A percentile compares a stretch with the other conserved stretches of the same genome.
Evolutionary conservation across 2,113 vertebrate species (phyloP).

Genomic region (Notarius lentiginosus): DNA sequence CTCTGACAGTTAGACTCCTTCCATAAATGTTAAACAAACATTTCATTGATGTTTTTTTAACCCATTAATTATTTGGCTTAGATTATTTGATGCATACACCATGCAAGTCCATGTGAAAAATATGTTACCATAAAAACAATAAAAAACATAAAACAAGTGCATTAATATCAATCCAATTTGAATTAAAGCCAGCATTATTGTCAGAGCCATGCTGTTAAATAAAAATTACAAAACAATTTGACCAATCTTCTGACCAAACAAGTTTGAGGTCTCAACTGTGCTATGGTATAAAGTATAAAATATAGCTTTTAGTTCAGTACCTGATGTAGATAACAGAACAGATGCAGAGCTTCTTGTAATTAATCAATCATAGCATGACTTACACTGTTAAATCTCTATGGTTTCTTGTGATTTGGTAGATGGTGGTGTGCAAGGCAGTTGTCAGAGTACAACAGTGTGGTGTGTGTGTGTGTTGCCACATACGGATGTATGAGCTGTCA

Average conservation of each 20-base stretch:
- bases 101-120: not conserved
- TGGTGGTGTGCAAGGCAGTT: not conserved
- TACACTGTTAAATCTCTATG: conserved; percentile 32
- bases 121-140: not conserved
- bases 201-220: too few relatives aligned
- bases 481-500: conserved; percentile 44
- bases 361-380: conserved; percentile 16
- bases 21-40: not conserved
- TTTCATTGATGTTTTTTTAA: not conserved
- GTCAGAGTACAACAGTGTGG: not conserved
- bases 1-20: not conserved
- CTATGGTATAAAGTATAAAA: too few relatives aligned
- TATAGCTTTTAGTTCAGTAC: not conserved
- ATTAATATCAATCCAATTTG: not conserved
- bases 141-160: not conserved
- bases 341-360: conserved; percentile 11
- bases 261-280: too few relatives aligned
- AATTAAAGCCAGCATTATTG: too few relatives aligned
- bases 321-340: not conserved
- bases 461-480: conserved; percentile 23
- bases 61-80: not conserved
- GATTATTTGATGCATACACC: not conserved
- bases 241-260: too few relatives aligned
- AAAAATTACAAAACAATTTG: too few relatives aligned
- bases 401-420: conserved; percentile 14